Conservation (phyloP, 2,797 vertebrate species). For the Darevskia nairensis region DNA sequence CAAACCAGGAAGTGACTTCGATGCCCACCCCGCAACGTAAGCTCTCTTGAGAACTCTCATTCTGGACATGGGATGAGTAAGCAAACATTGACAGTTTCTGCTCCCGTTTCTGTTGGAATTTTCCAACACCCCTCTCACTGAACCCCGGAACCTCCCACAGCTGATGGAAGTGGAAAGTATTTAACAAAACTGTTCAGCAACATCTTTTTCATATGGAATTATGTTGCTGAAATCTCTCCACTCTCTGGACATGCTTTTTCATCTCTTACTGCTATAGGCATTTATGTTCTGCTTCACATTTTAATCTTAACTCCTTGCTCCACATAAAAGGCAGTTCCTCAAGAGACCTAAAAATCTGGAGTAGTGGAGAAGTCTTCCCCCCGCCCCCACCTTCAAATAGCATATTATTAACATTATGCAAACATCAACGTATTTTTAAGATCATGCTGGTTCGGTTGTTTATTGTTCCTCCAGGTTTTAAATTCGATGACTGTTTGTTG, state of each 20-base stretch:
- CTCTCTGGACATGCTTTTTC: neutral
- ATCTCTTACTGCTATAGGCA: neutral
- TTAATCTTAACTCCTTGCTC: neutral
- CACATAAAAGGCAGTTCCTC: neutral
- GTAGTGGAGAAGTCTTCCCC: no score
- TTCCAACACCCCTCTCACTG: no score
- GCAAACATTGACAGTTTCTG: no score
- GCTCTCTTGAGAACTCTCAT: no score
- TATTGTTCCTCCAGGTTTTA: neutral
- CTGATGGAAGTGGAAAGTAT: neutral
- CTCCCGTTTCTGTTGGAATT: no score
- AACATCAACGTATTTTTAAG: no score
- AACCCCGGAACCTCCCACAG: neutral
- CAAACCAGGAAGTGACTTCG: no score
- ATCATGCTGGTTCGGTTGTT: neutral
- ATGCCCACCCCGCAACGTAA: no score
- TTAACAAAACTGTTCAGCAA: neutral
- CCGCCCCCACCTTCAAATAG: neutral
- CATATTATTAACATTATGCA: neutral
- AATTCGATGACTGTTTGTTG: neutral
- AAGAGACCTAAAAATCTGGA: neutral
- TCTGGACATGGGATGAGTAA: no score
- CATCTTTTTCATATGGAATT: neutral
- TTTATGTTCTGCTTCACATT: neutral
- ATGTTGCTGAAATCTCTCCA: neutral